These are phyloP conservation scores for Gobiocypris rarus DNA, from an alignment of 2,113 vertebrate species.

Conservation along the genomic window DNA sequence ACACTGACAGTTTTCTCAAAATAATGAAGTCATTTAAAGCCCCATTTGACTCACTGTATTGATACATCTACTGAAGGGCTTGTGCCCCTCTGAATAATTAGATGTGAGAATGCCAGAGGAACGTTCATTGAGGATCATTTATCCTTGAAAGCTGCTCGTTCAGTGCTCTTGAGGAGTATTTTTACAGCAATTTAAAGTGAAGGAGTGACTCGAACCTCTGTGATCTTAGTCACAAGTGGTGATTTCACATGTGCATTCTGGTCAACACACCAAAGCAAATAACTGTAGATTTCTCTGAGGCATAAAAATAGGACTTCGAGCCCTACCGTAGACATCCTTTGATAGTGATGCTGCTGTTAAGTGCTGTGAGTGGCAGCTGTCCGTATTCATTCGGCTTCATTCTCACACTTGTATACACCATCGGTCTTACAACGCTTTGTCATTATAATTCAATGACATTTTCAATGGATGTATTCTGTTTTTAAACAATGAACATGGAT, in stretches of 20 bases:
- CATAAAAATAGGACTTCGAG: slow-evolving; percentile 11
- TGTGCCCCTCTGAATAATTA: slow-evolving; percentile 48
- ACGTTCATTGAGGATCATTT: slow-evolving; percentile 37
- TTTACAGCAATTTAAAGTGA: background rate
- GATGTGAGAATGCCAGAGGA: slow-evolving; percentile 26
- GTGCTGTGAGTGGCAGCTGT: slow-evolving; percentile 29
- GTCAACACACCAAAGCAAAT: slow-evolving; percentile 25
- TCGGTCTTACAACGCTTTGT: background rate
- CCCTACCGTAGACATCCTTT: background rate
- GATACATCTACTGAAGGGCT: slow-evolving; percentile 47
- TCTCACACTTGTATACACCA: slow-evolving; percentile 37
- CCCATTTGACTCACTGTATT: slow-evolving; percentile 50
- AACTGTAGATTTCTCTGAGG: slow-evolving; percentile 11
- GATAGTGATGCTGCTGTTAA: slow-evolving; percentile 9
- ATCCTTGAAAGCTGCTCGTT: slow-evolving; percentile 40
- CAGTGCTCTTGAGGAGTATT: background rate
- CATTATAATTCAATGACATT: slow-evolving; percentile 48
- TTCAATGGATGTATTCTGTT: background rate
- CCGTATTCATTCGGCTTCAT: slow-evolving; percentile 26
- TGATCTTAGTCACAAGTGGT: background rate
- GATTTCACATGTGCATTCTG: background rate
- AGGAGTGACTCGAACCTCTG: slow-evolving; percentile 4
- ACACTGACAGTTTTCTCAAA: slow-evolving; percentile 45
- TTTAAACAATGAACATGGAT: background rate
- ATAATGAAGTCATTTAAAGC: slow-evolving; percentile 58